These are phyloP conservation scores for Heterodera filipjevi DNA, from an alignment of 2,888 invertebrate genomes.

Conservation along the genomic window DNA sequence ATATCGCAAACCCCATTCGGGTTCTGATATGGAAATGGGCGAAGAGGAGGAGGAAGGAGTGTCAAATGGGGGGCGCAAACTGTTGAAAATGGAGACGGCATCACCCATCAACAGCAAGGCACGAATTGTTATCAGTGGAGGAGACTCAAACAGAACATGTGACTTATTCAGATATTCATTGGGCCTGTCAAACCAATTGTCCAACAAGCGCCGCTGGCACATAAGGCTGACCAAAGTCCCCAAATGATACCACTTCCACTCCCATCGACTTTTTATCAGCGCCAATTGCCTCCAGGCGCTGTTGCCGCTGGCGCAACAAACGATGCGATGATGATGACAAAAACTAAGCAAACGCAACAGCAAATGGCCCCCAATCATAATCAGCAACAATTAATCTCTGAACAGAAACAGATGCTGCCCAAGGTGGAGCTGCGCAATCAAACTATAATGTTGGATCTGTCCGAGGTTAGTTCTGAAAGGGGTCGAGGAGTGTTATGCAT, in stretches of 20 bases:
- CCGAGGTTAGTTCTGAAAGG: neutral
- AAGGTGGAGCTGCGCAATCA: constrained; percentile 9
- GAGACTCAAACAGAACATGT: neutral
- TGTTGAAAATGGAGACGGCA: neutral
- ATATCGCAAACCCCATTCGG: neutral
- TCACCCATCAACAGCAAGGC: neutral
- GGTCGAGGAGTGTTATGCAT: no score
- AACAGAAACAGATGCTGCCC: neutral
- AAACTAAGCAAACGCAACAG: neutral
- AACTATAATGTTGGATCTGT: neutral
- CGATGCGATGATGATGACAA: neutral
- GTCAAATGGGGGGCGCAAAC: neutral
- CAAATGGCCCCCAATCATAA: no score
- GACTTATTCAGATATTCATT: neutral
- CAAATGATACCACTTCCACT: neutral
- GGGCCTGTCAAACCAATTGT: constrained; percentile 1
- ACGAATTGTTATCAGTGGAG: neutral
- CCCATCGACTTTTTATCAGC: constrained; percentile 3
- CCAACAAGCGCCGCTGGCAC: neutral
- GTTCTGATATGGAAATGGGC: constrained; percentile 27
- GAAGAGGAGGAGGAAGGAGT: constrained; percentile 11
- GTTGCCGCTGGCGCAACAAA: neutral
- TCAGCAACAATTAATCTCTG: neutral
- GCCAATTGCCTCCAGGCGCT: constrained; percentile 16
- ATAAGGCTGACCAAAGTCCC: neutral